These are phyloP conservation scores for Thryonomys swinderianus DNA, from an alignment of 2,113 vertebrate species.

Conservation along the genomic window DNA sequence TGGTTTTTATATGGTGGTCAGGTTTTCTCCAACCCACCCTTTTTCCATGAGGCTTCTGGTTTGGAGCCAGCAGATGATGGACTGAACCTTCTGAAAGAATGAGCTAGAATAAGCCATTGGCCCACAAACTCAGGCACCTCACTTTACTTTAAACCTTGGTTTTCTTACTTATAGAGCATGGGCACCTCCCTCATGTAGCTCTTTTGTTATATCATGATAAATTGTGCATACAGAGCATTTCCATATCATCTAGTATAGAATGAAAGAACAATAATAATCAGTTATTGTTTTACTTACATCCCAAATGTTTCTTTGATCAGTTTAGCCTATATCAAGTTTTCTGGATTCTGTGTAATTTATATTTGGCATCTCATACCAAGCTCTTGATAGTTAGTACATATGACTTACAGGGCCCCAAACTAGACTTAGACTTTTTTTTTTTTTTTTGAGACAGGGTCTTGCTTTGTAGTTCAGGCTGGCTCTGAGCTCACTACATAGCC, in stretches of 20 bases:
- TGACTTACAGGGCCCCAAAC: background rate
- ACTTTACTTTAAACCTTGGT: background rate
- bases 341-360: background rate
- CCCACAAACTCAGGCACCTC: background rate
- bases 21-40: too few relatives aligned
- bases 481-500: too few relatives aligned
- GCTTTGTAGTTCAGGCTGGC: too few relatives aligned
- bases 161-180: background rate
- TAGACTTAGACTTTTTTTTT: background rate
- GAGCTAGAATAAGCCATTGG: background rate
- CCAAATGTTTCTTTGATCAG: background rate
- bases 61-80: background rate
- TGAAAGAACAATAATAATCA: background rate
- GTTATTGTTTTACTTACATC: background rate
- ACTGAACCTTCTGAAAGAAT: background rate
- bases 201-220: background rate
- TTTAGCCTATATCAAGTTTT: background rate
- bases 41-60: too few relatives aligned
- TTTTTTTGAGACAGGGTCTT: too few relatives aligned
- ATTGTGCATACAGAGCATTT: background rate
- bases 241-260: background rate
- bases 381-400: background rate
- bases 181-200: background rate
- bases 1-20: background rate
- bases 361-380: background rate